Percentiles rank a stretch among this genome's conserved stretches.
Conservation (phyloP, 2,888 invertebrate species). For the Mythimna loreyi region DNA sequence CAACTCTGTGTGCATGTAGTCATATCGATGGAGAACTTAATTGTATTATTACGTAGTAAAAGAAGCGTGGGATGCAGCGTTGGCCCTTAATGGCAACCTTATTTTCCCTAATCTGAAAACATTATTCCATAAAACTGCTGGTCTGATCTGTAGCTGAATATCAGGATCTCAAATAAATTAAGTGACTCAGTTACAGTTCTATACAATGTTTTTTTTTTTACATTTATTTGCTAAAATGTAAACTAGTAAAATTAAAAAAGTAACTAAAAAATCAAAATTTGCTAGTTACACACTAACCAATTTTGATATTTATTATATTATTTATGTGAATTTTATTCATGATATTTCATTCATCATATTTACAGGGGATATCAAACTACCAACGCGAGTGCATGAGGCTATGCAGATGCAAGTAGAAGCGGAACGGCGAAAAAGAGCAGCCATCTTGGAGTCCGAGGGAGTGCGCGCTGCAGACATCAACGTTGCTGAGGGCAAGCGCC, state of each 20-base stretch:
- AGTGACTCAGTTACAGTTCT: neutral
- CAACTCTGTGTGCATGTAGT: no score
- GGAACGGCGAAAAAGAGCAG: conserved; percentile 98
- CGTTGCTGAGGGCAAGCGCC: conserved; percentile 98
- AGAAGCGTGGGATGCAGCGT: no score
- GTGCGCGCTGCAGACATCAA: conserved; percentile 98
- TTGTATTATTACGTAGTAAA: no score
- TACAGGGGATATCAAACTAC: conserved; percentile 96
- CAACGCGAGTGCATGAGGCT: conserved; percentile 98
- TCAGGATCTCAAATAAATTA: no score
- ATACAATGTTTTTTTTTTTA: neutral
- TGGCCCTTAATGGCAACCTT: no score
- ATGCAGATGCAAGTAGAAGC: conserved; percentile 99
- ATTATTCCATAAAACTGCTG: neutral
- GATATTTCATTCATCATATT: no score
- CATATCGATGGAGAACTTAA: no score
- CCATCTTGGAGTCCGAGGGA: conserved; percentile 99
- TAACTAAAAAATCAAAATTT: neutral
- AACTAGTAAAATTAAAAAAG: neutral
- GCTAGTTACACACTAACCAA: neutral
- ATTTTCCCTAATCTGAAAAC: no score
- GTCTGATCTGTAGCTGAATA: neutral
- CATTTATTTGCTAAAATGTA: neutral
- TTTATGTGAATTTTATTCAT: neutral
- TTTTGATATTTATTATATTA: no score